Percentiles rank a stretch among this genome's conserved stretches.
These are phyloP conservation scores for Cololabis saira DNA, from an alignment of 2,113 vertebrate genomes.

Conservation along the genomic window DNA sequence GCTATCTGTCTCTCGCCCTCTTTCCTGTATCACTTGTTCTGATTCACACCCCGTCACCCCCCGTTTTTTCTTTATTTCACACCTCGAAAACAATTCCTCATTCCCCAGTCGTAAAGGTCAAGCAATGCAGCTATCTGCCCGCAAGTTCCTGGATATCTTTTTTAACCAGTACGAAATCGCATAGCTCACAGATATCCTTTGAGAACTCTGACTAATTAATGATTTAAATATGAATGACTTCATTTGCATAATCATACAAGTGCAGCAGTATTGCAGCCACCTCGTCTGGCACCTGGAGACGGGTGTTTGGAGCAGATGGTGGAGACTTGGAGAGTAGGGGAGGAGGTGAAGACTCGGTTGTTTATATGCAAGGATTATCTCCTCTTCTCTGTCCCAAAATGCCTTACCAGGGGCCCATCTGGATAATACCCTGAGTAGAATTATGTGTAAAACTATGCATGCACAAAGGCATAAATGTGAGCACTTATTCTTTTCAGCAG, in stretches of 20 bases:
- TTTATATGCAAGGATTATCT: conserved; percentile 44
- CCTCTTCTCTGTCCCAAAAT: conserved; percentile 6
- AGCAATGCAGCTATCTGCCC: conserved; percentile 52
- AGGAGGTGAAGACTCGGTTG: conserved; percentile 25
- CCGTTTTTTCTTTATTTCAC: conserved; percentile 27
- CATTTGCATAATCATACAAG: conserved; percentile 61
- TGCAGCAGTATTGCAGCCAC: conserved; percentile 31
- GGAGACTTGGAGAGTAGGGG: conserved; percentile 7
- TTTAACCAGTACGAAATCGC: conserved; percentile 27
- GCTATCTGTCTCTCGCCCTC: conserved; percentile 11
- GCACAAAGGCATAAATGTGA: too few relatives aligned
- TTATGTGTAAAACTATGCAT: too few relatives aligned
- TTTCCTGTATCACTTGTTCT: conserved; percentile 1
- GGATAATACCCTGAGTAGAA: too few relatives aligned
- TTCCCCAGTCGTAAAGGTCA: conserved; percentile 65
- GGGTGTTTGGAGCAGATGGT: conserved; percentile 59
- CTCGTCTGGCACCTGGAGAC: conserved; percentile 53
- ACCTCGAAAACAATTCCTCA: conserved; percentile 52
- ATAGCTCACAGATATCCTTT: conserved; percentile 18
- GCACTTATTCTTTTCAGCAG: too few relatives aligned
- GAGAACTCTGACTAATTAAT: conserved; percentile 62
- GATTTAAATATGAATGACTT: conserved; percentile 73
- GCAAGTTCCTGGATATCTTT: conserved; percentile 10
- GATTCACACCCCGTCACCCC: neutral
- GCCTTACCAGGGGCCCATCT: neutral